Percentiles rank a stretch among this genome's conserved stretches.
Conservation (phyloP, 2,888 invertebrate species). For the Lycophotia porphyrea region DNA sequence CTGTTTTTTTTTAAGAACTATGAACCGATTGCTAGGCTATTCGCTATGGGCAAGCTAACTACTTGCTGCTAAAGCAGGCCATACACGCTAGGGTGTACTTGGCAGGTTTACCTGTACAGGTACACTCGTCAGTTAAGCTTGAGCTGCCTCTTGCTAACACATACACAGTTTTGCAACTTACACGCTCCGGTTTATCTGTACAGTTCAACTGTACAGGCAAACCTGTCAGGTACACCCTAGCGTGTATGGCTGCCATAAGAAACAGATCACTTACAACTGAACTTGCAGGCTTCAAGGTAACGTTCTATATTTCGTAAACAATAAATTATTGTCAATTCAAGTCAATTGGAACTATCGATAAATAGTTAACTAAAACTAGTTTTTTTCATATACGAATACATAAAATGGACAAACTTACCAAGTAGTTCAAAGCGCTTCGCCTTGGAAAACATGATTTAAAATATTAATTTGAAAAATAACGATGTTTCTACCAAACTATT, state of each 20-base stretch:
- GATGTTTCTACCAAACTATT: conserved; percentile 1
- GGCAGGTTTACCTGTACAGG: too few species aligned
- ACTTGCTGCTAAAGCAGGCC: too few species aligned
- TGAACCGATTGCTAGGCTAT: neutral
- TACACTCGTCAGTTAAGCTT: too few species aligned
- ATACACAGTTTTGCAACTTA: too few species aligned
- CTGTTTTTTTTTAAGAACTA: neutral
- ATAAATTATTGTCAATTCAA: neutral
- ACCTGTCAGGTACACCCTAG: too few species aligned
- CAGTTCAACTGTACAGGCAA: too few species aligned
- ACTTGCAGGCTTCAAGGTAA: conserved; percentile 24
- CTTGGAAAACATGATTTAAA: conserved; percentile 84
- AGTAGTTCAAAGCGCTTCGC: conserved; percentile 85
- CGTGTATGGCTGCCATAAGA: too few species aligned
- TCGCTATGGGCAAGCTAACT: neutral
- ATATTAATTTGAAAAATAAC: conserved; percentile 16
- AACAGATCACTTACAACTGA: conserved; percentile 3
- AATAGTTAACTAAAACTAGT: neutral
- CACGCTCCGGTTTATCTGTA: too few species aligned
- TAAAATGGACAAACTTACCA: conserved; percentile 73
- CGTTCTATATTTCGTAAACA: conserved; percentile 1
- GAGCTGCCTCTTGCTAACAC: too few species aligned
- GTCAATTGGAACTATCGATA: conserved; percentile 2
- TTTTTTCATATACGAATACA: neutral
- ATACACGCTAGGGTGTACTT: too few species aligned